These are phyloP conservation scores for Melolontha melolontha DNA, from an alignment of 2,888 invertebrate species.

Conservation along the genomic window DNA sequence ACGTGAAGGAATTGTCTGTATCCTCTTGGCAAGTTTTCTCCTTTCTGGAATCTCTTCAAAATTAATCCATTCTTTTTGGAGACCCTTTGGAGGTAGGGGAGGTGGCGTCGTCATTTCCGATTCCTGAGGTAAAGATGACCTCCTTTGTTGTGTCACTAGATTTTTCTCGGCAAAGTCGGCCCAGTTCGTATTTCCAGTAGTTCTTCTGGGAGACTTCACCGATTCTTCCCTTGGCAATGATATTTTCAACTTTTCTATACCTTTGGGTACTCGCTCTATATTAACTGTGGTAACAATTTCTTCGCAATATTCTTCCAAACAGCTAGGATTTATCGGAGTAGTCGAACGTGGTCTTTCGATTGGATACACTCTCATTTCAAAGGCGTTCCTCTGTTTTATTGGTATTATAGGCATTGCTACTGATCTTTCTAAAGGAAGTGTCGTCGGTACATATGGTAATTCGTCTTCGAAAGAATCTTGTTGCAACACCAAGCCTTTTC, in stretches of 20 bases:
- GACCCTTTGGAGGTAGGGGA: slow-evolving; percentile 65
- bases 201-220: slow-evolving; percentile 68
- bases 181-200: slow-evolving; percentile 66
- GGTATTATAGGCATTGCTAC: slow-evolving; percentile 85
- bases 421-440: slow-evolving; percentile 86
- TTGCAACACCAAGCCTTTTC: slow-evolving; percentile 80
- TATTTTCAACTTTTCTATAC: slow-evolving; percentile 76
- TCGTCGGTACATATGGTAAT: slow-evolving; percentile 91
- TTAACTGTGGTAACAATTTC: slow-evolving; percentile 58
- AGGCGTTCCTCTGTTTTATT: slow-evolving; percentile 75
- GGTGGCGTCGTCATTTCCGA: slow-evolving; percentile 61
- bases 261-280: slow-evolving; percentile 57
- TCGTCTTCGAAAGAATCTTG: slow-evolving; percentile 88
- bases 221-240: slow-evolving; percentile 71
- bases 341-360: slow-evolving; percentile 81
- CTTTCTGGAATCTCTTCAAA: slow-evolving; percentile 89
- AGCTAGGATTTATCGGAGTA: slow-evolving; percentile 78
- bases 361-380: slow-evolving; percentile 76
- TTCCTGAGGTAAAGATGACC: slow-evolving; percentile 55
- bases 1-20: slow-evolving; percentile 81
- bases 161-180: slow-evolving; percentile 76
- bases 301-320: slow-evolving; percentile 78
- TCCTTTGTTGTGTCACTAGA: slow-evolving; percentile 61
- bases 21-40: slow-evolving; percentile 83
- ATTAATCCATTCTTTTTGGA: slow-evolving; percentile 80